These are phyloP conservation scores for Trypoxylon attenuatum DNA, from an alignment of 2,888 invertebrate genomes.

Conservation along the genomic window DNA sequence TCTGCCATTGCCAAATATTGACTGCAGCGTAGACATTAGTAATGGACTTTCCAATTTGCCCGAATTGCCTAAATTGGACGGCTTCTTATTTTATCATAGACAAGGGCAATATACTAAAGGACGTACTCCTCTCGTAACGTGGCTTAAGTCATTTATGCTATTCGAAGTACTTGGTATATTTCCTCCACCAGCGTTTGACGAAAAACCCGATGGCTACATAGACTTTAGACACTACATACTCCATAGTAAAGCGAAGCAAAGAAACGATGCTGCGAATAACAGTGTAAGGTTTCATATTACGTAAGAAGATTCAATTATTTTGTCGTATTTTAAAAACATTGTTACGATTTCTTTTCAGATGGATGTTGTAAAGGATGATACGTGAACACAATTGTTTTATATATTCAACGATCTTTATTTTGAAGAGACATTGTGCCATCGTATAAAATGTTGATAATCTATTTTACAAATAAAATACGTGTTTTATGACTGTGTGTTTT, in stretches of 20 bases:
- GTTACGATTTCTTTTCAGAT: constrained; percentile 14
- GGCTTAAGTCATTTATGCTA: constrained; percentile 94
- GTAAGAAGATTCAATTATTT: too few species aligned
- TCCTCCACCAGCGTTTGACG: constrained; percentile 56
- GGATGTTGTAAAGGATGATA: constrained; percentile 39
- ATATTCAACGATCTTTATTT: constrained; percentile 19
- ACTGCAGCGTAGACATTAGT: constrained; percentile 72
- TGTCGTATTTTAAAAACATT: neutral
- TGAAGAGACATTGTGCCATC: constrained; percentile 14
- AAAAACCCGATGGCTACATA: constrained; percentile 67
- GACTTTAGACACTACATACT: constrained; percentile 52
- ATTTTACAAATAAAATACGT: too few species aligned
- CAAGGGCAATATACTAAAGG: constrained; percentile 86
- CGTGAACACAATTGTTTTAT: constrained; percentile 14
- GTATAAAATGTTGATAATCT: neutral
- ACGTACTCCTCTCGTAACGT: constrained; percentile 90
- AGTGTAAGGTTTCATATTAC: too few species aligned
- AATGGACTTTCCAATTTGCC: constrained; percentile 53
- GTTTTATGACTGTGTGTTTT: too few species aligned
- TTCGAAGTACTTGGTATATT: constrained; percentile 81
- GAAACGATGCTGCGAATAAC: neutral
- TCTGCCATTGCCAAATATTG: constrained; percentile 75
- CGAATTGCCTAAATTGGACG: constrained; percentile 81
- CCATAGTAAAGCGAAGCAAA: constrained; percentile 21
- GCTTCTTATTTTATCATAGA: constrained; percentile 93